Conservation (phyloP, 2,888 invertebrate genomes). For the Drosophila macrospina region DNA sequence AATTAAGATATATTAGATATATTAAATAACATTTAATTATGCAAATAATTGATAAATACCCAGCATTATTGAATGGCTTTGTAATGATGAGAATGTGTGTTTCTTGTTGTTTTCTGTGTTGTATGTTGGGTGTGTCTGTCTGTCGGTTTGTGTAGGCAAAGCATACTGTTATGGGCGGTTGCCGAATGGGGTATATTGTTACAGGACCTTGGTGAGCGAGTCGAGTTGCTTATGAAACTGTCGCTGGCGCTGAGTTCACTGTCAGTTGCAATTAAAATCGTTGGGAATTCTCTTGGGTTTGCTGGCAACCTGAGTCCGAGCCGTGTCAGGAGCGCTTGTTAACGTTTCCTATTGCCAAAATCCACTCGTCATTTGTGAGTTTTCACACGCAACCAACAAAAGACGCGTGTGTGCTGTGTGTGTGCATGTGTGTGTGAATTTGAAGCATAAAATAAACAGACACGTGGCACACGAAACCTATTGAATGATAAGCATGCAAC, state of each 20-base stretch:
- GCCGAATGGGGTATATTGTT: slow-evolving; percentile 10
- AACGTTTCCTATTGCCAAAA: slow-evolving; percentile 26
- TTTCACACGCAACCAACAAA: slow-evolving; percentile 58
- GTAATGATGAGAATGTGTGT: background rate
- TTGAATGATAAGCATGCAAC: slow-evolving; percentile 64
- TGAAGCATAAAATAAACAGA: slow-evolving; percentile 50
- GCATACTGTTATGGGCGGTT: background rate
- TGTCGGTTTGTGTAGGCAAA: background rate
- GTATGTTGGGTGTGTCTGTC: too few species aligned
- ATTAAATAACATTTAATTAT: too few species aligned
- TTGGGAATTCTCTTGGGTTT: slow-evolving; percentile 27
- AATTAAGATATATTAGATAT: too few species aligned
- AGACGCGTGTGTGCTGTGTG: slow-evolving; percentile 15
- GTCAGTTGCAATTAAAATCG: slow-evolving; percentile 47
- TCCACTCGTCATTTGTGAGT: slow-evolving; percentile 60
- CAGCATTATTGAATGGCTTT: background rate
- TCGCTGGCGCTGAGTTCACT: slow-evolving; percentile 26
- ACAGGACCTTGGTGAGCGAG: slow-evolving; percentile 27
- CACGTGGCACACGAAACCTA: slow-evolving; percentile 52
- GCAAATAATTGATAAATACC: background rate
- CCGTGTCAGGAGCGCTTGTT: background rate
- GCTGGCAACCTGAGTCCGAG: slow-evolving; percentile 20
- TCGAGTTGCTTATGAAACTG: slow-evolving; percentile 51
- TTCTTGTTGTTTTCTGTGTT: background rate
- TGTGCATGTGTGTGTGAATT: slow-evolving; percentile 32